phyloP scores from a whole-genome alignment of 2,888 invertebrate genomes.

The Pardosa pseudoannulata region DNA sequence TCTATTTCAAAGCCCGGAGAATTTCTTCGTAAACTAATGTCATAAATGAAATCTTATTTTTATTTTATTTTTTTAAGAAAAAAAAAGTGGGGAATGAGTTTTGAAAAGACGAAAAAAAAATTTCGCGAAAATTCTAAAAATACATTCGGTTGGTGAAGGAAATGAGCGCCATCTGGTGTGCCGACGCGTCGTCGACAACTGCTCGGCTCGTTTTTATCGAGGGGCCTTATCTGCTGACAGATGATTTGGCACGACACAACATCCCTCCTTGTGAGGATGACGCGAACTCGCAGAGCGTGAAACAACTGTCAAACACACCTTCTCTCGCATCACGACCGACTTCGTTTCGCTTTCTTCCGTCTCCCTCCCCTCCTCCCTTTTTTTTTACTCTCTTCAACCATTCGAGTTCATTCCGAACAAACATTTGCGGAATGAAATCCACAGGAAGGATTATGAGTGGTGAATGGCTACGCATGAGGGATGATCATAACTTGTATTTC shows the following conservation, averaged over 20 bases:
- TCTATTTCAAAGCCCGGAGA: background rate
- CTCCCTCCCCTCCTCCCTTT: background rate
- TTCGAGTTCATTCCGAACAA: background rate
- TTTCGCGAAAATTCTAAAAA: background rate
- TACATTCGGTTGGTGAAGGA: background rate
- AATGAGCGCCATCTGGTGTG: conserved; percentile 51
- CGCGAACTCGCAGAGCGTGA: conserved; percentile 7
- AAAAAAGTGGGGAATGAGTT: background rate
- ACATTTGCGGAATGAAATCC: background rate
- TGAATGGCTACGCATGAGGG: no score
- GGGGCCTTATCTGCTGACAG: conserved; percentile 60
- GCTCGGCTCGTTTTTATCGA: conserved; percentile 39
- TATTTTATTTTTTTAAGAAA: no score
- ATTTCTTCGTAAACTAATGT: conserved; percentile 8
- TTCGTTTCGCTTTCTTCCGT: background rate
- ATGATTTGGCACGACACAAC: conserved; percentile 59
- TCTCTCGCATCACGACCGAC: background rate
- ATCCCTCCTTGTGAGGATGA: conserved; percentile 23
- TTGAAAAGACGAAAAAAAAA: background rate
- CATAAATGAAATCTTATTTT: background rate
- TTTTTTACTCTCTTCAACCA: background rate
- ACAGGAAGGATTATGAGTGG: no score
- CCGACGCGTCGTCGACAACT: conserved; percentile 24
- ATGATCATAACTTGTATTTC: no score
- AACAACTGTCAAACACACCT: conserved; percentile 14